Conservation (phyloP, 2,113 vertebrate genomes). For the Eublepharis macularius region DNA sequence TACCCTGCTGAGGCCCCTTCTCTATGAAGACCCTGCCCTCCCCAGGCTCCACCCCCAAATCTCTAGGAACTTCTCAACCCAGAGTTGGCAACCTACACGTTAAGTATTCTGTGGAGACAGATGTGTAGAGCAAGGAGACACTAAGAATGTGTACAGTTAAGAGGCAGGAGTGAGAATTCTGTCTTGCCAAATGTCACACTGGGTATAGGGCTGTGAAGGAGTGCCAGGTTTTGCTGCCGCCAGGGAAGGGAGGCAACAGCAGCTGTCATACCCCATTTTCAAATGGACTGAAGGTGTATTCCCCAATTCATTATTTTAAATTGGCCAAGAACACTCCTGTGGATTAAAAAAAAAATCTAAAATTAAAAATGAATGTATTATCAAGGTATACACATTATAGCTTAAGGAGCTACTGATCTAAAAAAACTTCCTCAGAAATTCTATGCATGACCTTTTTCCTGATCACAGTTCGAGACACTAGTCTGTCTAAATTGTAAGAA, state of each 20-base stretch:
- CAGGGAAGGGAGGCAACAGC: neutral
- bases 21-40: no score
- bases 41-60: no score
- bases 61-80: no score
- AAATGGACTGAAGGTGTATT: neutral
- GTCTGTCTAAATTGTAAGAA: no score
- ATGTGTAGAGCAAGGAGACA: conserved; percentile 21
- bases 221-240: neutral
- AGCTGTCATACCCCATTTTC: conserved; percentile 43
- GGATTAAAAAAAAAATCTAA: no score
- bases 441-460: no score
- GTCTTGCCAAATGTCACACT: conserved; percentile 60
- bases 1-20: no score
- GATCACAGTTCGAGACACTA: no score
- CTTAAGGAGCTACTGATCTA: no score
- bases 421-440: no score
- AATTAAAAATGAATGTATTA: no score
- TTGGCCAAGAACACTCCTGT: neutral
- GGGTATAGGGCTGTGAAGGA: conserved; percentile 42
- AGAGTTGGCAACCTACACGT: neutral
- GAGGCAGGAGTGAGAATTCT: conserved; percentile 42
- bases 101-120: conserved; percentile 39
- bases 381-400: no score
- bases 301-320: neutral
- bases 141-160: conserved; percentile 10